These are phyloP conservation scores for Lepidurus arcticus DNA, from an alignment of 1,140 invertebrate species.

Conservation along the genomic window DNA sequence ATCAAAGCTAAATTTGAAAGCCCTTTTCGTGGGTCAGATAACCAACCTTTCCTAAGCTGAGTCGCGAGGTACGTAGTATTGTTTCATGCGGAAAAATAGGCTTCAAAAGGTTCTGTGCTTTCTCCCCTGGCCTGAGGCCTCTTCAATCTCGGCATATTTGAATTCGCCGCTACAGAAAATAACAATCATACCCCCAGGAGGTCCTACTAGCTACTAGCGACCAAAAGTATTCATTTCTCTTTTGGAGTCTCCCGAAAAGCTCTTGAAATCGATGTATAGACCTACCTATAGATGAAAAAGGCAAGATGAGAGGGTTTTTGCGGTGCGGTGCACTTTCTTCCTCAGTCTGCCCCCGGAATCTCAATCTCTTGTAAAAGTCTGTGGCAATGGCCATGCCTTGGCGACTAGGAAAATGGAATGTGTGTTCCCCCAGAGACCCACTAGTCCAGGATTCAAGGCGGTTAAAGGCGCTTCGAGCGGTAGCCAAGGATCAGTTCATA, in stretches of 20 bases:
- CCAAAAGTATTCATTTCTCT: background rate
- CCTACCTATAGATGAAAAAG: constrained; percentile 14
- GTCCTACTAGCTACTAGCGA: background rate
- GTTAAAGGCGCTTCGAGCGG: background rate
- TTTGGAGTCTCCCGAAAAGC: background rate
- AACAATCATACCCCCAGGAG: background rate
- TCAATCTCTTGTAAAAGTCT: background rate
- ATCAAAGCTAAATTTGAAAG: too few species aligned
- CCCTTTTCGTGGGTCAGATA: too few species aligned
- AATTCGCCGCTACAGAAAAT: background rate
- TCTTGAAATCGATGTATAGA: background rate
- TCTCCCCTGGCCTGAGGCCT: background rate
- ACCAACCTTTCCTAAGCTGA: too few species aligned
- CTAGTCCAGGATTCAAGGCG: background rate
- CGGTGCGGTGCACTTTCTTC: background rate
- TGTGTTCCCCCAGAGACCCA: background rate
- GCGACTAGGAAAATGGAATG: background rate
- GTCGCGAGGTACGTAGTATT: too few species aligned
- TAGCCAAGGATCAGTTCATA: constrained; percentile 2
- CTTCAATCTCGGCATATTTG: background rate
- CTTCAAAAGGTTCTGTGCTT: too few species aligned
- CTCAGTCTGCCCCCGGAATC: background rate
- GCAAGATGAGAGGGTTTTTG: background rate
- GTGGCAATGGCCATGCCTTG: background rate
- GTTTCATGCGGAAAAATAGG: too few species aligned